Conservation (phyloP, 2,113 vertebrate species). For the Sander vitreus region DNA sequence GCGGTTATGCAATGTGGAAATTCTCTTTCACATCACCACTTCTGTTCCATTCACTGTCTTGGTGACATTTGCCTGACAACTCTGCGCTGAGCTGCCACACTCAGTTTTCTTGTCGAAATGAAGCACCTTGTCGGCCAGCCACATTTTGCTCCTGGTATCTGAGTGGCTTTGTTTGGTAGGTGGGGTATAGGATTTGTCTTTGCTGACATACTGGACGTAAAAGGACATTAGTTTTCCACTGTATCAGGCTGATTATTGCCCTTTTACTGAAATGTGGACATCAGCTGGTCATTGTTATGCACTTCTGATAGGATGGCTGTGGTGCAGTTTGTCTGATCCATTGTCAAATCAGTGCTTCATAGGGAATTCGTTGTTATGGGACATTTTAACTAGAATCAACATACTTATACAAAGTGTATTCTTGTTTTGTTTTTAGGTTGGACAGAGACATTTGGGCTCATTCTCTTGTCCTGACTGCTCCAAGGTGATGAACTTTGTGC, state of each 20-base stretch:
- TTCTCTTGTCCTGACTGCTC: background rate
- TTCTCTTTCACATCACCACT: slow-evolving; percentile 55
- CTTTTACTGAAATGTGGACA: background rate
- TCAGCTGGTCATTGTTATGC: slow-evolving; percentile 1
- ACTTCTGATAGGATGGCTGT: background rate
- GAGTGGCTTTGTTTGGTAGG: slow-evolving; percentile 42
- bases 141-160: slow-evolving; percentile 22
- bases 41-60: slow-evolving; percentile 53
- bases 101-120: slow-evolving; percentile 41
- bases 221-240: background rate
- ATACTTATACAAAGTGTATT: background rate
- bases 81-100: slow-evolving; percentile 51
- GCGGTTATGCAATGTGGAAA: slow-evolving; percentile 77
- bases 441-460: background rate
- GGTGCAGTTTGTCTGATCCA: background rate
- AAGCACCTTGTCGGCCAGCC: slow-evolving; percentile 45
- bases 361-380: too few relatives aligned
- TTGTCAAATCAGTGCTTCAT: background rate
- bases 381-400: too few relatives aligned
- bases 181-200: slow-evolving; percentile 28
- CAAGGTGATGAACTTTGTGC: background rate
- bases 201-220: slow-evolving; percentile 15
- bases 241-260: slow-evolving; percentile 4
- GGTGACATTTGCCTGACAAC: slow-evolving; percentile 70
- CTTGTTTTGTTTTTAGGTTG: background rate